phyloP scores from a whole-genome alignment of 35 echinoderm and acorn worm genomes.

The Ophioderma brevispina region DNA sequence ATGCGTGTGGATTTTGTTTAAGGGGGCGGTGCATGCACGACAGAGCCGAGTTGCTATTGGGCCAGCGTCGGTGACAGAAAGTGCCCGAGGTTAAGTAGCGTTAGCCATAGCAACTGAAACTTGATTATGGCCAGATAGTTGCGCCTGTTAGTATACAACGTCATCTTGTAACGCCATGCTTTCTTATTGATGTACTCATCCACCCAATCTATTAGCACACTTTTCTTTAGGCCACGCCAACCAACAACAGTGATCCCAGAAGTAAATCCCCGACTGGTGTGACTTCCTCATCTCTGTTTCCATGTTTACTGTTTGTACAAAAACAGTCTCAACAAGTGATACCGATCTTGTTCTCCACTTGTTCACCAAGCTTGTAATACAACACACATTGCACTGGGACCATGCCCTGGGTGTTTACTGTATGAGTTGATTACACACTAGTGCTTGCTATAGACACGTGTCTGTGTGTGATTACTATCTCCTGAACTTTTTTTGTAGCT shows the following conservation, averaged over 20 bases:
- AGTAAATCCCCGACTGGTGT: background rate
- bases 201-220: conserved; percentile 17
- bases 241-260: background rate
- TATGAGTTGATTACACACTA: background rate
- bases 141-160: conserved; percentile 7
- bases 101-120: conserved; percentile 4
- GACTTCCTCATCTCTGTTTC: background rate
- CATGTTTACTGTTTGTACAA: background rate
- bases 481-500: background rate
- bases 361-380: background rate
- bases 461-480: background rate
- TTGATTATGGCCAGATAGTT: conserved; percentile 70
- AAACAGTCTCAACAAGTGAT: conserved; percentile 1
- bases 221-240: background rate
- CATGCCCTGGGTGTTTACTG: background rate
- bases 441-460: background rate
- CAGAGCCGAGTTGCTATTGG: conserved; percentile 7
- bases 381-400: background rate
- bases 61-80: background rate
- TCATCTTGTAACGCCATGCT: background rate
- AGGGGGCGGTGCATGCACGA: conserved; percentile 5
- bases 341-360: background rate
- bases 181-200: conserved; percentile 35
- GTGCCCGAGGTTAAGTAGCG: background rate
- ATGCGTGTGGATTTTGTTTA: background rate